phyloP scores from a whole-genome alignment of 2,797 vertebrate genomes.

The Pangasius macronema region DNA sequence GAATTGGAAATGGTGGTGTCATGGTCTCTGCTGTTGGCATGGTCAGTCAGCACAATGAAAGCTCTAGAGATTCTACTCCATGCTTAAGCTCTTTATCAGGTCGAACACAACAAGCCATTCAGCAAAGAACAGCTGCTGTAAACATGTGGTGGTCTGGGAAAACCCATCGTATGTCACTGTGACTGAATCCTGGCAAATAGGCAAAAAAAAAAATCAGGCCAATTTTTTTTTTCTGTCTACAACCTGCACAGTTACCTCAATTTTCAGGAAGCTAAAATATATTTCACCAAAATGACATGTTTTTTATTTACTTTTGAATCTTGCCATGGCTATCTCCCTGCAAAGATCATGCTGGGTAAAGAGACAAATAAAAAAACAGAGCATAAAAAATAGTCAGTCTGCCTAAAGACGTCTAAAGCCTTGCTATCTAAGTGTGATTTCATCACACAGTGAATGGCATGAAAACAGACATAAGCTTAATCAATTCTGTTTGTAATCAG shows the following conservation, averaged over 20 bases:
- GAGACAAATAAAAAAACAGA: background rate
- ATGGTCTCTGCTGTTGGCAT: background rate
- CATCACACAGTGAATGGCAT: background rate
- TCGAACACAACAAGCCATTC: constrained; percentile 60
- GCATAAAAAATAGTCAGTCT: background rate
- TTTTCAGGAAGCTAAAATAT: background rate
- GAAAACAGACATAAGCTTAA: background rate
- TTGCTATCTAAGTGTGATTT: background rate
- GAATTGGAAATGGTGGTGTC: background rate
- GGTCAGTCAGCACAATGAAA: constrained; percentile 46
- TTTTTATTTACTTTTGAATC: background rate
- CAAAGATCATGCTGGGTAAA: background rate
- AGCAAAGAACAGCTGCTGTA: constrained; percentile 65
- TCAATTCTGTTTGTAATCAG: background rate
- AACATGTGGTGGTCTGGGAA: background rate
- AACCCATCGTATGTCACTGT: constrained; percentile 34
- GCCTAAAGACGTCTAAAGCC: background rate
- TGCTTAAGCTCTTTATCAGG: constrained; percentile 59
- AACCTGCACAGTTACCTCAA: background rate
- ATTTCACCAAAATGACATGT: background rate
- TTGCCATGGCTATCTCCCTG: background rate
- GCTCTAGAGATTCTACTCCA: constrained; percentile 56
- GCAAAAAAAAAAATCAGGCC: background rate
- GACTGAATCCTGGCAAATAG: constrained; percentile 23
- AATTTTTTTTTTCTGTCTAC: background rate